phyloP scores from a whole-genome alignment of 2,888 invertebrate genomes.

The Aleiodes leptofemur region DNA sequence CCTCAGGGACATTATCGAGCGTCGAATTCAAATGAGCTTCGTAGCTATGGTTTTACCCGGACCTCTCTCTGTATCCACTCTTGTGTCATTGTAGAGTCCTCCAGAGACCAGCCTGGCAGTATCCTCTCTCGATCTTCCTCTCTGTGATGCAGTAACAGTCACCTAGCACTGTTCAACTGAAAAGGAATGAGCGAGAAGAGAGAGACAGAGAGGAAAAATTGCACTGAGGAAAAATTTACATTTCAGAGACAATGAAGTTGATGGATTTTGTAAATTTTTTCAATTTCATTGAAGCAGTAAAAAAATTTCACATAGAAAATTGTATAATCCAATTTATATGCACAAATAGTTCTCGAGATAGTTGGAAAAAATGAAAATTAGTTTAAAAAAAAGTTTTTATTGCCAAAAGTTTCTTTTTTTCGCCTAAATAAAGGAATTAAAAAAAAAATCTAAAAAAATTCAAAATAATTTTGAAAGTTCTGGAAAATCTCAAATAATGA shows the following conservation, averaged over 20 bases:
- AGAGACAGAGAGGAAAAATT: no score
- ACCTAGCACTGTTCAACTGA: neutral
- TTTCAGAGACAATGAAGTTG: no score
- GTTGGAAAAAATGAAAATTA: constrained; percentile 16
- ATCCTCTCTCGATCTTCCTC: constrained; percentile 42
- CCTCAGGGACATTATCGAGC: constrained; percentile 68
- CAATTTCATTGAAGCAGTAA: neutral
- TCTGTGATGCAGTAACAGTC: constrained; percentile 14
- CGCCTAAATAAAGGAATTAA: no score
- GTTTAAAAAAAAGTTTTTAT: constrained; percentile 35
- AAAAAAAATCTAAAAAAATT: no score
- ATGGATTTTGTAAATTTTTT: neutral
- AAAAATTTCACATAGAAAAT: neutral
- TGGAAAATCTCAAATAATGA: no score
- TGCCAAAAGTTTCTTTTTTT: neutral
- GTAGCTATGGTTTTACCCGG: constrained; percentile 61
- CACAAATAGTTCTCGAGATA: constrained; percentile 38
- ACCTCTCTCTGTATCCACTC: constrained; percentile 42
- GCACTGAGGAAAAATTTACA: no score
- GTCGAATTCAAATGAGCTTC: constrained; percentile 69
- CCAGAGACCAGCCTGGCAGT: constrained; percentile 59
- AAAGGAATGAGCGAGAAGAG: neutral
- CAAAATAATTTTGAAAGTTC: no score
- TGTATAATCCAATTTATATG: neutral
- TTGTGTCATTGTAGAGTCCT: constrained; percentile 52